Percentiles rank a stretch among this genome's conserved stretches.
phyloP scores from a whole-genome alignment of 2,797 vertebrate species.

The Neoniphon sammara region DNA sequence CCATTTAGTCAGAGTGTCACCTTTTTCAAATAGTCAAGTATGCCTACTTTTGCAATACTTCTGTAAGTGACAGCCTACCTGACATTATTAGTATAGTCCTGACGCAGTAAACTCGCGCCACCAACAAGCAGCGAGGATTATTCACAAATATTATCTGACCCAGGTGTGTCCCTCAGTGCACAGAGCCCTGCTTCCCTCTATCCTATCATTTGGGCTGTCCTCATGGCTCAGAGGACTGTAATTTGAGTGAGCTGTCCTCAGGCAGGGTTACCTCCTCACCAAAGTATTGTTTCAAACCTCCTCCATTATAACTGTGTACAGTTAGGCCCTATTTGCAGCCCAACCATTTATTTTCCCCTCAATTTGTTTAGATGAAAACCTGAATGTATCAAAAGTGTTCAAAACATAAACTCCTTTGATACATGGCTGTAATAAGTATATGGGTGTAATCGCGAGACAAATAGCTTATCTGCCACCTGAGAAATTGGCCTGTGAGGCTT shows the following conservation, averaged over 20 bases:
- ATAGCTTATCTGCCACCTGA: neutral
- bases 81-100: too few species aligned
- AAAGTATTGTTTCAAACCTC: slow-evolving; percentile 44
- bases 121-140: neutral
- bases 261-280: slow-evolving; percentile 38
- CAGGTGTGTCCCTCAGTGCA: slow-evolving; percentile 9
- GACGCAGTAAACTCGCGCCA: too few species aligned
- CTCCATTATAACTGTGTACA: slow-evolving; percentile 43
- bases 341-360: slow-evolving; percentile 37
- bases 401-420: slow-evolving; percentile 6
- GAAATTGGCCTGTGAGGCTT: slow-evolving; percentile 7
- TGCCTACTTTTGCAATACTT: too few species aligned
- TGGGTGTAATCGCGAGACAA: slow-evolving; percentile 1
- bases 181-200: slow-evolving; percentile 22
- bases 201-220: slow-evolving; percentile 55
- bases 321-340: slow-evolving; percentile 14
- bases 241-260: slow-evolving; percentile 41
- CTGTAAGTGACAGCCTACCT: too few species aligned
- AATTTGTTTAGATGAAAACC: slow-evolving; percentile 26
- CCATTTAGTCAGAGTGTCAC: neutral
- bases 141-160: neutral
- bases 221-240: slow-evolving; percentile 34
- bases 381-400: neutral
- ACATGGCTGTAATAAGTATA: slow-evolving; percentile 12
- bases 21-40: too few species aligned